These are phyloP conservation scores for Eriocheir sinensis DNA, from an alignment of 1,140 invertebrate species.

Conservation along the genomic window DNA sequence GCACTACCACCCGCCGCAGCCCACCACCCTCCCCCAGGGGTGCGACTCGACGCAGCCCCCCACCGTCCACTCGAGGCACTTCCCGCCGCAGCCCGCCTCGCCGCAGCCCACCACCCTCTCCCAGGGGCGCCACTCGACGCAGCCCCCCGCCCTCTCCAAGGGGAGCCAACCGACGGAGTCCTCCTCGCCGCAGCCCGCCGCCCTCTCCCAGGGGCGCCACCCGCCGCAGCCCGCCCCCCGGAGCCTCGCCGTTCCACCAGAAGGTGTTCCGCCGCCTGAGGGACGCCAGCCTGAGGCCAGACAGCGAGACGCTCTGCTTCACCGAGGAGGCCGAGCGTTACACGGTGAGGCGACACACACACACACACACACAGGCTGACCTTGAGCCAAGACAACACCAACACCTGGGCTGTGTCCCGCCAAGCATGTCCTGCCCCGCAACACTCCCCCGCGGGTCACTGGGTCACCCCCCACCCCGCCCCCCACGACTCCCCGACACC, in stretches of 20 bases:
- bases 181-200: background rate
- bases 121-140: no score
- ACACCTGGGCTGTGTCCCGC: background rate
- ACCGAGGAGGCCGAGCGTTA: constrained; percentile 75
- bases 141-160: no score
- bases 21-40: background rate
- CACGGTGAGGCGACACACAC: constrained; percentile 66
- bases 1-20: background rate
- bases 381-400: background rate
- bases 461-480: background rate
- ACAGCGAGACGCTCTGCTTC: constrained; percentile 78
- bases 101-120: no score
- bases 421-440: background rate
- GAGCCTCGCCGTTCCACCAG: constrained; percentile 76
- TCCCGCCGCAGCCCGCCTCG: no score
- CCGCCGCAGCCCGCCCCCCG: constrained; percentile 55
- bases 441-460: background rate
- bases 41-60: background rate
- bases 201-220: background rate
- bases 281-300: constrained; percentile 73
- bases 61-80: no score
- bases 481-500: background rate
- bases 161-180: background rate
- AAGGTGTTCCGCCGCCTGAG: constrained; percentile 75
- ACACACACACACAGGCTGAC: constrained; percentile 58